Percentiles rank a stretch among this genome's conserved stretches.
These are phyloP conservation scores for Phasianus colchicus DNA, from an alignment of 2,113 vertebrate genomes.

Conservation along the genomic window DNA sequence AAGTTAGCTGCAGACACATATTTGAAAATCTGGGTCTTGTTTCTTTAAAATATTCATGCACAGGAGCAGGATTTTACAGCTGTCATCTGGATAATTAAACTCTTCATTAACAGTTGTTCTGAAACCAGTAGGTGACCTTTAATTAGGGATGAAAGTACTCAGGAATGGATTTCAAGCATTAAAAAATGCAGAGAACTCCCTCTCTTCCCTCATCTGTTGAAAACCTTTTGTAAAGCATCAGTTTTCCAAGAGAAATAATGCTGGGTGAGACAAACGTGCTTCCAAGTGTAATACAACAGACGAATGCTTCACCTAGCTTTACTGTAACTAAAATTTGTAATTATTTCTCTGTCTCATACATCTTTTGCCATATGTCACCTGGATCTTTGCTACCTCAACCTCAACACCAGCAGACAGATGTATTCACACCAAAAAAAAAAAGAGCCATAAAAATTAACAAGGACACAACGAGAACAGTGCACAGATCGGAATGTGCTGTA, in stretches of 20 bases:
- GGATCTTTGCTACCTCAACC: background rate
- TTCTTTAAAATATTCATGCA: slow-evolving; percentile 45
- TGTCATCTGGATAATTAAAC: slow-evolving; percentile 64
- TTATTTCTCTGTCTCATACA: background rate
- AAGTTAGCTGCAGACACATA: background rate
- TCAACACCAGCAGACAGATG: background rate
- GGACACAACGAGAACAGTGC: background rate
- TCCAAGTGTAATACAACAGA: background rate
- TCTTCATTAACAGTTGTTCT: slow-evolving; percentile 62
- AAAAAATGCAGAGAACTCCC: background rate
- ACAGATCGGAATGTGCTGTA: background rate
- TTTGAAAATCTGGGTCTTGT: slow-evolving; percentile 2
- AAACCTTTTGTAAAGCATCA: background rate
- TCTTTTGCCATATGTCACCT: background rate
- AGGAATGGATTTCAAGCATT: slow-evolving; percentile 24
- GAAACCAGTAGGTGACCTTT: slow-evolving; percentile 55
- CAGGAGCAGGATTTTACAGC: slow-evolving; percentile 37
- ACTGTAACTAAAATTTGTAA: background rate
- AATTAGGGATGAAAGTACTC: slow-evolving; percentile 52
- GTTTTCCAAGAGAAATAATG: background rate
- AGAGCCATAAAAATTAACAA: background rate
- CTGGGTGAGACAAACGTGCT: background rate
- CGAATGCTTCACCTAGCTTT: background rate
- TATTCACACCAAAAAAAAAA: background rate
- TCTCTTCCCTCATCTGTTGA: background rate